Percentiles rank a stretch among this genome's conserved stretches.
These are phyloP conservation scores for Liodrosophila aerea DNA, from an alignment of 2,888 invertebrate species.

Conservation along the genomic window DNA sequence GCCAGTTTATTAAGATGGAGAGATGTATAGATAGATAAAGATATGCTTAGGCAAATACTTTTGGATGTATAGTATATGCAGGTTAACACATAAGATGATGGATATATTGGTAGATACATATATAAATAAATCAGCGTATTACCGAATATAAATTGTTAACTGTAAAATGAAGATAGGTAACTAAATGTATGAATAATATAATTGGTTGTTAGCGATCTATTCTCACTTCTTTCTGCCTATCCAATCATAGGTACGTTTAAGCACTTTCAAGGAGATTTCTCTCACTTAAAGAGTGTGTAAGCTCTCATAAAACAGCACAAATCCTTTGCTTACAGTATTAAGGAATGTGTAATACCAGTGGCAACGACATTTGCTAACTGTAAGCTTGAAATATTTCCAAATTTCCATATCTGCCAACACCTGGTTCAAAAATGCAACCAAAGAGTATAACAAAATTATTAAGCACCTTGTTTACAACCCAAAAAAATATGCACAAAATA, in stretches of 20 bases:
- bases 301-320: no score
- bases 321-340: background rate
- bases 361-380: constrained; percentile 19
- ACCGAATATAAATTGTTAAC: background rate
- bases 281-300: no score
- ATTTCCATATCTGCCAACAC: constrained; percentile 66
- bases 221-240: no score
- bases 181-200: no score
- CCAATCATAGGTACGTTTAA: no score
- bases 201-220: no score
- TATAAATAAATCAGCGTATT: no score
- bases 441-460: constrained; percentile 24
- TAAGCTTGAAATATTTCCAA: constrained; percentile 47
- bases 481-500: constrained; percentile 38
- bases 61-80: no score
- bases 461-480: constrained; percentile 62
- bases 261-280: no score
- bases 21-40: background rate
- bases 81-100: no score
- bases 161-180: background rate
- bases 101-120: no score
- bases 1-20: background rate
- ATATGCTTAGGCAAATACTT: background rate
- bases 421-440: constrained; percentile 45
- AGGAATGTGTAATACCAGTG: constrained; percentile 28